These are phyloP conservation scores for Synergus japonicus DNA, from an alignment of 2,888 invertebrate species.

Conservation along the genomic window DNA sequence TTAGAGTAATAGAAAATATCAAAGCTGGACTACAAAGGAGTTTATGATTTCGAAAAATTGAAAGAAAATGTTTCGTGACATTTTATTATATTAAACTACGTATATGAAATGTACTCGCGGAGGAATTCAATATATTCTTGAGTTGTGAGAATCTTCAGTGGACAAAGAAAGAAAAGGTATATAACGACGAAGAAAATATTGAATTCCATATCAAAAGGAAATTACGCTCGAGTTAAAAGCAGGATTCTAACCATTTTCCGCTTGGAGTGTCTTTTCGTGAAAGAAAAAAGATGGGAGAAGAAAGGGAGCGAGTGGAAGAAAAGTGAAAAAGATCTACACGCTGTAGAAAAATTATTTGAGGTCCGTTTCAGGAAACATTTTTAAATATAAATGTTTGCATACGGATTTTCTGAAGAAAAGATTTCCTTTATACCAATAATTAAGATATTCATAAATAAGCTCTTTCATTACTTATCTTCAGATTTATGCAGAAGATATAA, in stretches of 20 bases:
- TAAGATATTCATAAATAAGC: not conserved
- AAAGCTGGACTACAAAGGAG: not conserved
- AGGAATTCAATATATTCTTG: slow-evolving; percentile 38
- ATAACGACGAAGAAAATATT: slow-evolving; percentile 56
- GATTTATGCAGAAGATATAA: too few relatives aligned
- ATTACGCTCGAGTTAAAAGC: slow-evolving; percentile 64
- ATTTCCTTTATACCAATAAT: not conserved
- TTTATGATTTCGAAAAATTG: not conserved
- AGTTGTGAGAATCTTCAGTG: slow-evolving; percentile 35
- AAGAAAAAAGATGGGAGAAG: slow-evolving; percentile 3
- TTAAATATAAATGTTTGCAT: slow-evolving; percentile 12
- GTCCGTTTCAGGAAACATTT: not conserved
- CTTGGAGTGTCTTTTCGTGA: slow-evolving; percentile 39
- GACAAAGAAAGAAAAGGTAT: slow-evolving; percentile 16
- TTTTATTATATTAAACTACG: slow-evolving; percentile 2
- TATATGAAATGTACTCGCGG: slow-evolving; percentile 28
- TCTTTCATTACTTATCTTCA: not conserved
- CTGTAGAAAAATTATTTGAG: not conserved
- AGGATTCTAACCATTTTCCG: slow-evolving; percentile 37
- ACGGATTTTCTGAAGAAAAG: not conserved
- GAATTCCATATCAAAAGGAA: slow-evolving; percentile 63
- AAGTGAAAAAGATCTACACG: not conserved
- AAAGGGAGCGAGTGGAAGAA: not conserved
- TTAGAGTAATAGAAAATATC: not conserved
- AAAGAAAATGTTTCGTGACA: not conserved